A percentile compares a stretch with the other conserved stretches of the same genome.
phyloP scores from a whole-genome alignment of 2,113 vertebrate species.

The Hydrolagus affinis region DNA sequence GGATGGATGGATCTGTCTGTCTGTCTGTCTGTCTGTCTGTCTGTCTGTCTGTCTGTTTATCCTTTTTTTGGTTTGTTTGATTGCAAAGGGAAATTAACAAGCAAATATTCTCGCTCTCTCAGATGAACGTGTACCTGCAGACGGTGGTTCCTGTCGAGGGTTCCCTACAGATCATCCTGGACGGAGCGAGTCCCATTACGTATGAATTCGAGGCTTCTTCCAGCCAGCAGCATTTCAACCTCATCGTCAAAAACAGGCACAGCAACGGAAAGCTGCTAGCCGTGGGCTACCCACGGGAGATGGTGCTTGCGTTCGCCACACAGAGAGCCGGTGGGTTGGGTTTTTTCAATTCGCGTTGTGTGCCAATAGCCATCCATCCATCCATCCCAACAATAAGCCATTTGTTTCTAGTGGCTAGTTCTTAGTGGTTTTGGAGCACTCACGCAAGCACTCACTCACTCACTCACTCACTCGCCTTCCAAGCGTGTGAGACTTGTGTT shows the following conservation, averaged over 20 bases:
- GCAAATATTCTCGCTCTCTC: slow-evolving; percentile 24
- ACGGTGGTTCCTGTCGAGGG: slow-evolving; percentile 43
- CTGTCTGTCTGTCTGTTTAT: not conserved
- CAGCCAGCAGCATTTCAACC: slow-evolving; percentile 41
- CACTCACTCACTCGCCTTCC: no score
- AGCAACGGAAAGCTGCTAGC: slow-evolving; percentile 35
- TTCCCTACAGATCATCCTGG: slow-evolving; percentile 41
- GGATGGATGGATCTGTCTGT: no score
- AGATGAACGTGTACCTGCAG: slow-evolving; percentile 42
- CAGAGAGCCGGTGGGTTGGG: slow-evolving; percentile 41
- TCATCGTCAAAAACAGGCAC: slow-evolving; percentile 46
- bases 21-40: no score
- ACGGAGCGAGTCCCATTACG: slow-evolving; percentile 47
- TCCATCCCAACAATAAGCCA: not conserved
- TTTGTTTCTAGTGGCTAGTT: no score
- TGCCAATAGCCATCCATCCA: no score
- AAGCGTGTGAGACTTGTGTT: no score
- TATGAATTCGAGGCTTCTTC: slow-evolving; percentile 48
- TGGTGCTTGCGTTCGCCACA: slow-evolving; percentile 35
- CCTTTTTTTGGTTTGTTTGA: no score
- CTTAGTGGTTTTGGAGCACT: no score
- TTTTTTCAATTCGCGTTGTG: not conserved
- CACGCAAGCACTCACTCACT: no score
- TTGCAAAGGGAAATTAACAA: slow-evolving; percentile 21
- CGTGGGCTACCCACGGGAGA: slow-evolving; percentile 42